Percentiles rank a stretch among this genome's conserved stretches.
Evolutionary conservation across 2,113 vertebrate genomes (phyloP).

Genomic region (Hemicordylus capensis): DNA sequence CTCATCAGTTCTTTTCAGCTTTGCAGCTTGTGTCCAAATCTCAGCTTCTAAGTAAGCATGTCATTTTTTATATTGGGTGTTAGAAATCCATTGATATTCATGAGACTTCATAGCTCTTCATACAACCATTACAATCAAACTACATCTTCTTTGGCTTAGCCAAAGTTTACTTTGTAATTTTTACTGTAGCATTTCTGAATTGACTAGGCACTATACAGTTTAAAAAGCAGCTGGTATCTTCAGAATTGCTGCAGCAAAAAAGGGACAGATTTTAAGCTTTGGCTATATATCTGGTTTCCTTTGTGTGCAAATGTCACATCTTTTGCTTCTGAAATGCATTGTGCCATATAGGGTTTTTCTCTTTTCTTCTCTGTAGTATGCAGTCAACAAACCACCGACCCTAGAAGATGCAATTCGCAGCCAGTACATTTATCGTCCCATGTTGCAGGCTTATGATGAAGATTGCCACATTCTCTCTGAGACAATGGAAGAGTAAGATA

Average conservation of each 20-base stretch:
- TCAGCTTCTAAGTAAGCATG: not conserved
- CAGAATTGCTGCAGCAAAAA: not conserved
- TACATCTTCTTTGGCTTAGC: not conserved
- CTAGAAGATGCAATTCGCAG: constrained; percentile 80
- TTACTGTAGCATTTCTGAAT: not conserved
- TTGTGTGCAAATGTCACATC: not conserved
- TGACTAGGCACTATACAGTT: not conserved
- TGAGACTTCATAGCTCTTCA: not conserved
- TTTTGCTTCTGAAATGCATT: constrained; percentile 4
- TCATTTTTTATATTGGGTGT: no score
- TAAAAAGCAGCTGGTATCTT: not conserved
- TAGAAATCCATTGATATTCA: not conserved
- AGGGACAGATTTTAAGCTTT: not conserved
- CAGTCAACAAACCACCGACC: constrained; percentile 61
- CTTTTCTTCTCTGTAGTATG: constrained; percentile 71
- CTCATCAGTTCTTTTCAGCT: not conserved
- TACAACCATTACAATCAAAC: not conserved
- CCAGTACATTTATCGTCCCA: constrained; percentile 82
- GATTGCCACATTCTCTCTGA: constrained; percentile 79
- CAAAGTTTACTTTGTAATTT: not conserved
- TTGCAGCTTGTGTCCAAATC: not conserved
- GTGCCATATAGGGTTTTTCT: not conserved
- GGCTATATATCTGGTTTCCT: not conserved
- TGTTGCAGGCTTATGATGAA: constrained; percentile 84
- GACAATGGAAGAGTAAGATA: constrained; percentile 83